Evolutionary conservation across 2,113 vertebrate species (phyloP), one percentile per base, ranked within the genome.

Genomic region (Piaya cayana): DNA sequence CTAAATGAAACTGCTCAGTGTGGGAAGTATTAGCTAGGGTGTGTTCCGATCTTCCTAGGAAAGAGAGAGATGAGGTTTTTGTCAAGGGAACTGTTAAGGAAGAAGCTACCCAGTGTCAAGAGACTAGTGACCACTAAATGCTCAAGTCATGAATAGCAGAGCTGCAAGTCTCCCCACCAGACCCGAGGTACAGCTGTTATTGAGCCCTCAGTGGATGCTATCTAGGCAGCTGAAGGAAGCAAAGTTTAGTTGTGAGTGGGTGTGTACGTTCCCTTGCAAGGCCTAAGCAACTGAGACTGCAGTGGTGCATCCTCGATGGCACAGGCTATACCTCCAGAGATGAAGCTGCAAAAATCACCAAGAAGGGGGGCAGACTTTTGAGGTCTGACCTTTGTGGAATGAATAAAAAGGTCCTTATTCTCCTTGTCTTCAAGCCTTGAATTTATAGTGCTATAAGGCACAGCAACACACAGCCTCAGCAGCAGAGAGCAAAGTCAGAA

Each of bases 401-500:
- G n/a, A 68, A 65, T 53, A 68, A 58, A 80, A 75, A 9, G 17
- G 32, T 18, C 32, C 15, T 69, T 64, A 62, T 62, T 18, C 64
- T 34, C 39, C 32, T 20, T 29, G 32, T 13, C 23, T 67, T 37
- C 77, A 56, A 30, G 27, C 15, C 36, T 45, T 47, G 32, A 74
- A 68, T 52, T 45, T 62, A 18, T 8, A 68, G 47, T 4, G 20
- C 36, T 45, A 52, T 4, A 22, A 60, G 47, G 16, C 59, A 37
- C 34, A 70, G 52, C 32, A 72, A 82, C 25, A 36, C n/a, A 39
- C n/a, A 39, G 59, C 19, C 62, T 34, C 3, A 4, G 63, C 39
- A 69, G 39, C 42, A 49, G 45, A 1, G 16, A 36, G 39, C 0
- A 1, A 58, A 27, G 52, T 12, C 2, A 1, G 67, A 59, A 59